Percentiles rank a stretch among this genome's conserved stretches.
These are phyloP conservation scores for Chionodraco myersi DNA, from an alignment of 2,113 vertebrate genomes.

Conservation along the genomic window DNA sequence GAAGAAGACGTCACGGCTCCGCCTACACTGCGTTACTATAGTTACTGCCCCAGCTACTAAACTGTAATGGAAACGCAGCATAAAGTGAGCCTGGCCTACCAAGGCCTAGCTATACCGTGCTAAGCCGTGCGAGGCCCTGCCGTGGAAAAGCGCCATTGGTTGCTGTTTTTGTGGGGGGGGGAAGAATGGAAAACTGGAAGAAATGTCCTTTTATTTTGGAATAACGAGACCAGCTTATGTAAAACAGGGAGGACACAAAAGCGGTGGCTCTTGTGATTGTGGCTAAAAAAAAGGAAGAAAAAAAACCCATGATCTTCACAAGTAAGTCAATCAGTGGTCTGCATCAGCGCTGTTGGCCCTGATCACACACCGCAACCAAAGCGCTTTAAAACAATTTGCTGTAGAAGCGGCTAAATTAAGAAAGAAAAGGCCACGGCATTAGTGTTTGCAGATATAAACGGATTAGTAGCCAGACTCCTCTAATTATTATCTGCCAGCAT, in stretches of 20 bases:
- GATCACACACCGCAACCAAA: slow-evolving; percentile 28
- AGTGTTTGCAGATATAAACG: slow-evolving; percentile 13
- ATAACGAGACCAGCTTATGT: neutral
- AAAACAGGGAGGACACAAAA: neutral
- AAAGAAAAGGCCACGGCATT: slow-evolving; percentile 1
- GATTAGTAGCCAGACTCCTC: neutral
- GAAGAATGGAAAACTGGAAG: slow-evolving; percentile 1
- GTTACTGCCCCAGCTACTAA: too few relatives aligned
- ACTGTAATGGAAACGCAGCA: too few relatives aligned
- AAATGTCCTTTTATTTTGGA: slow-evolving; percentile 6
- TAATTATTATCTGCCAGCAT: slow-evolving; percentile 8
- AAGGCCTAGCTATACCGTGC: too few relatives aligned
- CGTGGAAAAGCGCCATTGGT: neutral
- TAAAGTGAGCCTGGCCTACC: too few relatives aligned
- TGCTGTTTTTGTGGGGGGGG: slow-evolving; percentile 9
- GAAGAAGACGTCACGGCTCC: too few relatives aligned
- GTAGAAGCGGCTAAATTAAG: slow-evolving; percentile 12
- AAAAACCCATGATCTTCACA: neutral
- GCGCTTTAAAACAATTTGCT: neutral
- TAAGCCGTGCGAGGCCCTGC: too few relatives aligned
- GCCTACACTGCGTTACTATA: too few relatives aligned
- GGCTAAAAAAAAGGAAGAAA: neutral
- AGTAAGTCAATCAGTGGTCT: slow-evolving; percentile 11
- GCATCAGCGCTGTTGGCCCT: slow-evolving; percentile 25
- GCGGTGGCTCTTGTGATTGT: neutral